phyloP scores from a whole-genome alignment of 1,140 invertebrate genomes.

The Camponotus pennsylvanicus region DNA sequence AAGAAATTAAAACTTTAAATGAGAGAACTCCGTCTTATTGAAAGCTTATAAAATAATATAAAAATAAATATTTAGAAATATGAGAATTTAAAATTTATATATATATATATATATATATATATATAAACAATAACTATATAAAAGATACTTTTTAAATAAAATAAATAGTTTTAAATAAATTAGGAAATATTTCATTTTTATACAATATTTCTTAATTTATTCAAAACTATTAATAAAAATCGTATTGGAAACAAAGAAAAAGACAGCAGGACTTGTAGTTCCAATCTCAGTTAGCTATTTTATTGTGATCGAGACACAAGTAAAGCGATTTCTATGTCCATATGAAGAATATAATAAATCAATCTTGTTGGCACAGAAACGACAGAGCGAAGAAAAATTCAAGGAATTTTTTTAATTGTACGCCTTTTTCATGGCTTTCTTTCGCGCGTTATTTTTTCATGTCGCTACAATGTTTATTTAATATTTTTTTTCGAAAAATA shows the following conservation, averaged over 20 bases:
- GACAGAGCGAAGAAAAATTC: not conserved
- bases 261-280: not conserved
- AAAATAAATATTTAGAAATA: not conserved
- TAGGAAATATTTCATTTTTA: no score
- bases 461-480: not conserved
- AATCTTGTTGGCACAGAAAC: slow-evolving; percentile 10
- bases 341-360: slow-evolving; percentile 18
- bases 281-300: slow-evolving; percentile 9
- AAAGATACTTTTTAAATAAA: not conserved
- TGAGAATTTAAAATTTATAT: not conserved
- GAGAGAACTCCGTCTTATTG: not conserved
- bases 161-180: not conserved
- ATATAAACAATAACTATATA: not conserved
- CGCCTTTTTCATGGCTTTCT: slow-evolving; percentile 3
- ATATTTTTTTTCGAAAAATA: not conserved
- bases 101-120: not conserved
- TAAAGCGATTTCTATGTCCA: slow-evolving; percentile 13
- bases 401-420: slow-evolving; percentile 19
- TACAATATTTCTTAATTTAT: not conserved
- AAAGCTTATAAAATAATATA: not conserved
- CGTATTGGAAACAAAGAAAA: not conserved
- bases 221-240: not conserved
- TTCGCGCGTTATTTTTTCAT: not conserved
- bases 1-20: not conserved
- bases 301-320: not conserved